Percentiles rank a stretch among this genome's conserved stretches.
Evolutionary conservation across 1,140 invertebrate species (phyloP).

Genomic region (Drosophila watanabei): DNA sequence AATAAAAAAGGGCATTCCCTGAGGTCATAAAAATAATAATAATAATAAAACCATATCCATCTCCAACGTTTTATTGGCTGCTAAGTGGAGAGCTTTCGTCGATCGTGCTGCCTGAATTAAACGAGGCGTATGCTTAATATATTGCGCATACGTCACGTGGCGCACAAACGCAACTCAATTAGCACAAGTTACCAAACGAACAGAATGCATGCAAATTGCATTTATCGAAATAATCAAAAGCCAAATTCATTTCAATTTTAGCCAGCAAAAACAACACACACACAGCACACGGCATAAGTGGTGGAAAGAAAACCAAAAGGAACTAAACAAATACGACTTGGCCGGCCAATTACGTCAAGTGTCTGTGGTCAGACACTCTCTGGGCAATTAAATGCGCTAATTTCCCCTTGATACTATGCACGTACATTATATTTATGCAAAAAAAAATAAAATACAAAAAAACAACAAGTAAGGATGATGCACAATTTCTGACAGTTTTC

Average conservation of each 20-base stretch:
- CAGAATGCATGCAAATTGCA: slow-evolving; percentile 47
- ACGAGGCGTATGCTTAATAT: slow-evolving; percentile 62
- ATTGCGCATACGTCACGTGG: slow-evolving; percentile 75
- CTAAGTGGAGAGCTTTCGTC: slow-evolving; percentile 47
- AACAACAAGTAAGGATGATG: slow-evolving; percentile 33
- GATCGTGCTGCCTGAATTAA: slow-evolving; percentile 38
- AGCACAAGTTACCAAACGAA: slow-evolving; percentile 43
- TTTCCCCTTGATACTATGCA: slow-evolving; percentile 63
- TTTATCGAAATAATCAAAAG: slow-evolving; percentile 49
- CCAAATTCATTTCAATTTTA: slow-evolving; percentile 33
- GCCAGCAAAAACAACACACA: slow-evolving; percentile 13
- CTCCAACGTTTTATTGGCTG: slow-evolving; percentile 44
- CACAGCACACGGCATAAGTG: slow-evolving; percentile 9
- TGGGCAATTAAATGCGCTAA: slow-evolving; percentile 83
- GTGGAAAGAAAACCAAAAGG: slow-evolving; percentile 5
- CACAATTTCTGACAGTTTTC: slow-evolving; percentile 74
- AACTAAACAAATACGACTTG: slow-evolving; percentile 47
- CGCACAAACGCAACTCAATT: slow-evolving; percentile 46
- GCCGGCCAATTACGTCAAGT: slow-evolving; percentile 79
- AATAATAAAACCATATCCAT: neutral
- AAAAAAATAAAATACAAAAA: neutral
- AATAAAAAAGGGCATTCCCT: slow-evolving; percentile 28
- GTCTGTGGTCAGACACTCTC: slow-evolving; percentile 76
- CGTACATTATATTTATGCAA: slow-evolving; percentile 15
- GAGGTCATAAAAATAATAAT: slow-evolving; percentile 24